Conservation (phyloP, 1,140 invertebrate species). For the Drosophila insularis region DNA sequence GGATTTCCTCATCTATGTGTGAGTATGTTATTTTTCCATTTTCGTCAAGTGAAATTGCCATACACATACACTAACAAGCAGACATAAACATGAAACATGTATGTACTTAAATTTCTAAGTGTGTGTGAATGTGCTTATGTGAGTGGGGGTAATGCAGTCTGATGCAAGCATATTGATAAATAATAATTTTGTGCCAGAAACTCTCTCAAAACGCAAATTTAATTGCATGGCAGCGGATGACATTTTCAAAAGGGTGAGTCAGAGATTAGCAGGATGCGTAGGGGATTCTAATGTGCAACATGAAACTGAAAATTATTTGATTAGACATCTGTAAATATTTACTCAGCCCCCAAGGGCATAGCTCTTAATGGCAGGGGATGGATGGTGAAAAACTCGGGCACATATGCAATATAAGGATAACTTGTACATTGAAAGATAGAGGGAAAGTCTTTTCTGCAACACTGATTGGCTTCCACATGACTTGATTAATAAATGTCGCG, state of each 20-base stretch:
- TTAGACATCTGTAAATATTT: constrained; percentile 54
- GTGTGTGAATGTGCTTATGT: neutral
- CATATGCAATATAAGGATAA: neutral
- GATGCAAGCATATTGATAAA: constrained; percentile 56
- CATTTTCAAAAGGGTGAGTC: neutral
- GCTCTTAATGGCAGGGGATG: neutral
- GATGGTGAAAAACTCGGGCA: neutral
- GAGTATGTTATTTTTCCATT: constrained; percentile 62
- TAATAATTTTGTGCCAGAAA: constrained; percentile 46
- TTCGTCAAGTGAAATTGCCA: constrained; percentile 47
- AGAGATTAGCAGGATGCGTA: neutral
- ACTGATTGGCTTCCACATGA: constrained; percentile 47
- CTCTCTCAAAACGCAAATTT: constrained; percentile 48
- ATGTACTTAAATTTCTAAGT: neutral
- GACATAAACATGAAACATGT: constrained; percentile 6
- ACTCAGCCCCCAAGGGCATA: constrained; percentile 10
- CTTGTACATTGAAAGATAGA: neutral
- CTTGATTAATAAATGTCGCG: constrained; percentile 72
- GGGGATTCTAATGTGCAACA: constrained; percentile 30
- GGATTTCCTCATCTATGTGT: constrained; percentile 22
- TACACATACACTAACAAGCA: constrained; percentile 9
- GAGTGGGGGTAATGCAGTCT: neutral
- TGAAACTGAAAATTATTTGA: constrained; percentile 59
- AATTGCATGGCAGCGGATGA: constrained; percentile 44
- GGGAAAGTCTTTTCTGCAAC: neutral